These are phyloP conservation scores for Myiagra hebetior DNA, from an alignment of 2,113 vertebrate species.

Conservation along the genomic window DNA sequence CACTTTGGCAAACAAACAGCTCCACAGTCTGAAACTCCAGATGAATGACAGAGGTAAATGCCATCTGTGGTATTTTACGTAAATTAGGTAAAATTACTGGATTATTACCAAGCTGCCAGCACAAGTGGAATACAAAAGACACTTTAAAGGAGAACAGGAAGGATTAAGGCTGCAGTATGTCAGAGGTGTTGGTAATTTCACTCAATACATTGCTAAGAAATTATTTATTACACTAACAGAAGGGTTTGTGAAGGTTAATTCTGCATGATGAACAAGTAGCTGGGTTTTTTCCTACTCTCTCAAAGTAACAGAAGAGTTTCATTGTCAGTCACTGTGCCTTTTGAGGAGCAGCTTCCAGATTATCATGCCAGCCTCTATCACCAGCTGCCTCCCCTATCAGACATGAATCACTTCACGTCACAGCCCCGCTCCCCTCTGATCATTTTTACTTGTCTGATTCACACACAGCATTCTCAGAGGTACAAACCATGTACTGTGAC, in stretches of 20 bases:
- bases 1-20: neutral
- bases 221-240: neutral
- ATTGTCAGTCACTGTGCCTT: neutral
- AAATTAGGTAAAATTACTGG: neutral
- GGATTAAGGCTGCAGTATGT: neutral
- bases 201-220: neutral
- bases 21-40: neutral
- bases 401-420: neutral
- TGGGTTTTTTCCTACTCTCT: neutral
- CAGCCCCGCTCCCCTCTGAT: neutral
- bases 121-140: neutral
- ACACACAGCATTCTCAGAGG: neutral
- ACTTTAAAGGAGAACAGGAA: neutral
- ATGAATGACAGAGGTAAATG: neutral
- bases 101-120: neutral
- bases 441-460: neutral
- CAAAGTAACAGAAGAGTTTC: neutral
- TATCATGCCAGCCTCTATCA: neutral
- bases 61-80: neutral
- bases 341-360: constrained; percentile 3
- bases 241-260: neutral
- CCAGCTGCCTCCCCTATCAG: neutral
- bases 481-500: neutral
- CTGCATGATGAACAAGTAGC: neutral
- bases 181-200: neutral